A percentile compares a stretch with the other conserved stretches of the same genome.
phyloP scores from a whole-genome alignment of 1,140 invertebrate species.

The Pogonognathellus flavescens region DNA sequence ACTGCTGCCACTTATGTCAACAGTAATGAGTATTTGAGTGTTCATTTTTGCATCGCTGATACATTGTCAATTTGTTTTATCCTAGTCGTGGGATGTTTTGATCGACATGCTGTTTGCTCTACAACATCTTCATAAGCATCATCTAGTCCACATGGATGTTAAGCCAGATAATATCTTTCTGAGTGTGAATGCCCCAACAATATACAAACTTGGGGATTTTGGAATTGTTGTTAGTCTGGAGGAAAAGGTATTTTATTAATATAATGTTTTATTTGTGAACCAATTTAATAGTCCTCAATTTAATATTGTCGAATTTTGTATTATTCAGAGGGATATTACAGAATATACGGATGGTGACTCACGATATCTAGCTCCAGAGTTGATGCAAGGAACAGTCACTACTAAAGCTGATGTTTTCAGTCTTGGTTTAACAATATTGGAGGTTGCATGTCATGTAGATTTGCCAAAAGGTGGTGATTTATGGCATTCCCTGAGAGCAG shows the following conservation, averaged over 20 bases:
- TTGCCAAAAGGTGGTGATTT: conserved; percentile 77
- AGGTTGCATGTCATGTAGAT: conserved; percentile 80
- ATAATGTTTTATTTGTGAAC: background rate
- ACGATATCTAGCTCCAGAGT: conserved; percentile 82
- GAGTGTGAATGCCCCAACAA: conserved; percentile 70
- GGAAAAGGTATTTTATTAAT: conserved; percentile 70
- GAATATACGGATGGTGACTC: conserved; percentile 81
- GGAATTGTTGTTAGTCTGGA: conserved; percentile 74
- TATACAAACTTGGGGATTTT: conserved; percentile 78
- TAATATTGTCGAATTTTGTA: background rate
- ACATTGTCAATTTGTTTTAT: conserved; percentile 23
- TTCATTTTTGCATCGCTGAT: too few relatives aligned
- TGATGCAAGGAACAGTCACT: conserved; percentile 77
- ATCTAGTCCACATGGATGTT: conserved; percentile 77
- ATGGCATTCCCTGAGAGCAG: conserved; percentile 79
- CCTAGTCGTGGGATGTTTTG: conserved; percentile 70
- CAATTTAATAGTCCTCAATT: background rate
- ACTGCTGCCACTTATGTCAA: too few relatives aligned
- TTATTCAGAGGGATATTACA: conserved; percentile 71
- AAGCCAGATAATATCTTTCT: conserved; percentile 78
- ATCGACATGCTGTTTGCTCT: conserved; percentile 71
- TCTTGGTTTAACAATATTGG: conserved; percentile 81
- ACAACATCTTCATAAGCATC: conserved; percentile 75
- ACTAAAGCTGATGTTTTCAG: conserved; percentile 77
- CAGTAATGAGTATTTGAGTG: too few relatives aligned